Evolutionary conservation across 2,113 vertebrate genomes (phyloP).

Genomic region (Pithys albifrons): DNA sequence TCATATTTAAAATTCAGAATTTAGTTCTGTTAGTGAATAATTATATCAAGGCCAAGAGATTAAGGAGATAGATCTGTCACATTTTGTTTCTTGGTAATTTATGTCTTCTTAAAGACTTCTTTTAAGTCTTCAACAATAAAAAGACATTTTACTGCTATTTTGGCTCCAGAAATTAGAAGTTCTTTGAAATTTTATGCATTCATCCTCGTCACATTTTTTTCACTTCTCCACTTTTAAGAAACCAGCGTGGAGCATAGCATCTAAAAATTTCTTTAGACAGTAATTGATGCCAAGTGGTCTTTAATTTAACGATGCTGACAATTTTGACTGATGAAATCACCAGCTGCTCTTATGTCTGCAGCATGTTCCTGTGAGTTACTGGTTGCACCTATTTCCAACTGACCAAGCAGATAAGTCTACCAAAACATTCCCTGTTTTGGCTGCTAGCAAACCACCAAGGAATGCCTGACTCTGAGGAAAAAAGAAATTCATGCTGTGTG

Average conservation of each 20-base stretch:
- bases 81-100: not conserved
- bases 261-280: not conserved
- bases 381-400: not conserved
- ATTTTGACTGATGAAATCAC: not conserved
- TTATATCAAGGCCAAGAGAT: not conserved
- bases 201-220: not conserved
- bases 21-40: not conserved
- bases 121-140: not conserved
- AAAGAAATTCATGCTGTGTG: not conserved
- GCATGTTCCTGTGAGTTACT: not conserved
- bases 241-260: not conserved
- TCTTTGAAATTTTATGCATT: not conserved
- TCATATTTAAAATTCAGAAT: not conserved
- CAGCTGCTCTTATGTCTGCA: not conserved
- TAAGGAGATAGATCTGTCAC: not conserved
- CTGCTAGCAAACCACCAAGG: not conserved
- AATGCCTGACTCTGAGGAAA: not conserved
- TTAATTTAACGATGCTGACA: not conserved
- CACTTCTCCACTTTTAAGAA: not conserved
- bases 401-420: not conserved
- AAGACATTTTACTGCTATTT: not conserved
- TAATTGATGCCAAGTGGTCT: not conserved
- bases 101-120: not conserved
- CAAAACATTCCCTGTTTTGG: not conserved
- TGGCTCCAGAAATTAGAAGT: not conserved